These are phyloP conservation scores for Cherax quadricarinatus DNA, from an alignment of 1,140 invertebrate species.

Conservation along the genomic window DNA sequence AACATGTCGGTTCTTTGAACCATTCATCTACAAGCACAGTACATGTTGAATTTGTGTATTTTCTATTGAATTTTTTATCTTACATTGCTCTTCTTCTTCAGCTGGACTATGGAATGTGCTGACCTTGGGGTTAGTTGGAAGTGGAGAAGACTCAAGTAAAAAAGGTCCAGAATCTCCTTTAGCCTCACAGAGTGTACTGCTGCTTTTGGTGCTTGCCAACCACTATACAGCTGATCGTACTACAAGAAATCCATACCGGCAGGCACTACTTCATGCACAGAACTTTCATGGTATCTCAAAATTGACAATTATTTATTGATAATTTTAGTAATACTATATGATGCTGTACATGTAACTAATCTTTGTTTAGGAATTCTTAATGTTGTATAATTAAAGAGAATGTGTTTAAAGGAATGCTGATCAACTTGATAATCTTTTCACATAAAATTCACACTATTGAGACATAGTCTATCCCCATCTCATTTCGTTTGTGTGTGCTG, in stretches of 20 bases:
- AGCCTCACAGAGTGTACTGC: conserved; percentile 91
- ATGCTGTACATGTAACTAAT: background rate
- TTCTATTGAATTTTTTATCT: too few species aligned
- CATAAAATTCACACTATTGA: too few species aligned
- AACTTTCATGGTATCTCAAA: conserved; percentile 78
- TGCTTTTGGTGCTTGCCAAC: conserved; percentile 92
- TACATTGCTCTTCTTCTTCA: conserved; percentile 75
- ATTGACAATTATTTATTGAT: background rate
- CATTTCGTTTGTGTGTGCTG: too few species aligned
- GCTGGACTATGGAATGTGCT: conserved; percentile 90
- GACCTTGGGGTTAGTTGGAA: conserved; percentile 80
- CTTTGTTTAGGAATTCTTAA: background rate
- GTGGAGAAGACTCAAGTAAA: conserved; percentile 78
- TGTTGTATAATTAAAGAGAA: background rate
- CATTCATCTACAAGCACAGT: too few species aligned
- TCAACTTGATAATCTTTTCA: too few species aligned
- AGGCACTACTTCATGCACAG: conserved; percentile 88
- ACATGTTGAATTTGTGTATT: too few species aligned
- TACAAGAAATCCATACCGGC: conserved; percentile 86
- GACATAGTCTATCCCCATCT: too few species aligned
- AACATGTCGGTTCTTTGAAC: too few species aligned
- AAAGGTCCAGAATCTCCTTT: conserved; percentile 88
- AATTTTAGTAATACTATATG: background rate
- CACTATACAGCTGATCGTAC: conserved; percentile 81
- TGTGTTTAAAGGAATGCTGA: too few species aligned